phyloP scores from a whole-genome alignment of 2,888 invertebrate genomes.

The Scaptomyza cyrtandrae region DNA sequence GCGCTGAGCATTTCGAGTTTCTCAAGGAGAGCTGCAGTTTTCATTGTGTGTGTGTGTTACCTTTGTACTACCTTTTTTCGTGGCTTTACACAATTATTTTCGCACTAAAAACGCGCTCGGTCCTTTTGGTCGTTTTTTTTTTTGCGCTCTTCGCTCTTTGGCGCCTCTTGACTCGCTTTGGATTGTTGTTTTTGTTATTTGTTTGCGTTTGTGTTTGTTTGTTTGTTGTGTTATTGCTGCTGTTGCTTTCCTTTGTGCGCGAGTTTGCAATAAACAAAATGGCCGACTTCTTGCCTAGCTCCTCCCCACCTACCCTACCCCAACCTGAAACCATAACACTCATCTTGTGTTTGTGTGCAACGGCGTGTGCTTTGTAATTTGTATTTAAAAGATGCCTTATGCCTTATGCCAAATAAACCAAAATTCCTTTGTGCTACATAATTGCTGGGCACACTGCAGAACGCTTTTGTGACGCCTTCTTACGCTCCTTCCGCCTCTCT shows the following conservation, averaged over 20 bases:
- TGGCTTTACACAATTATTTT: constrained; percentile 74
- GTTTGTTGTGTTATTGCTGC: constrained; percentile 44
- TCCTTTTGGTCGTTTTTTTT: constrained; percentile 61
- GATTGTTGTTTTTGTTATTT: constrained; percentile 31
- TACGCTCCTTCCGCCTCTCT: background rate
- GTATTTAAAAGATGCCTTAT: constrained; percentile 76
- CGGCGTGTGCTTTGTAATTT: constrained; percentile 70
- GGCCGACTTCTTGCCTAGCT: constrained; percentile 62
- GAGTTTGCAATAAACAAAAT: constrained; percentile 65
- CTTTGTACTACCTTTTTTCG: constrained; percentile 61
- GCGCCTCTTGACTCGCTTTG: constrained; percentile 21
- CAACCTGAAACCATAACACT: background rate
- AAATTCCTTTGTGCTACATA: constrained; percentile 69
- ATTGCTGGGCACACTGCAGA: constrained; percentile 50
- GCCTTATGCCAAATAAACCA: constrained; percentile 57
- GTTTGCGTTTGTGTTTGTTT: constrained; percentile 27
- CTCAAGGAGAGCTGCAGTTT: constrained; percentile 14
- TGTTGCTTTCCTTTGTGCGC: constrained; percentile 64
- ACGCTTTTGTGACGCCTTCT: constrained; percentile 31
- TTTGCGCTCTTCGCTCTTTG: background rate
- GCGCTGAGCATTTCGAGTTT: background rate
- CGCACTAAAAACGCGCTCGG: constrained; percentile 68
- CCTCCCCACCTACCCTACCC: background rate
- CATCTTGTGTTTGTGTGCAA: constrained; percentile 32
- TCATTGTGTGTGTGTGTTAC: constrained; percentile 48